phyloP scores from a whole-genome alignment of 2,888 invertebrate genomes.

The Drosophila phalerata region DNA sequence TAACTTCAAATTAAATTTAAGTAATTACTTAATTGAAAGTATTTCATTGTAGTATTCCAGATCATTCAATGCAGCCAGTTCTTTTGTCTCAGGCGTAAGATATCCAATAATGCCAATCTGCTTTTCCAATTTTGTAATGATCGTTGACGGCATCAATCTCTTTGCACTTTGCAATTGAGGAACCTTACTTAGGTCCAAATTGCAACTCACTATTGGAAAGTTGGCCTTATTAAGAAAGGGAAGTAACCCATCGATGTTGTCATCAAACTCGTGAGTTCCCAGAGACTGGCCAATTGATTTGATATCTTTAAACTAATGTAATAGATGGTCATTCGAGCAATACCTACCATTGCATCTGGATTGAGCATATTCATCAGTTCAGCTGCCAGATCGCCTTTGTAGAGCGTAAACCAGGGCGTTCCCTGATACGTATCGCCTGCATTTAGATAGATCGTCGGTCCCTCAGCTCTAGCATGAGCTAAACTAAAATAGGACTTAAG shows the following conservation, averaged over 20 bases:
- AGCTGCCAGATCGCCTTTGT: conserved; percentile 91
- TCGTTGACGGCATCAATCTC: background rate
- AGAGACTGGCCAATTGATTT: background rate
- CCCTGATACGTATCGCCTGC: conserved; percentile 96
- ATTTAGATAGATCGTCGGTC: conserved; percentile 89
- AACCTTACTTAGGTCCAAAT: conserved; percentile 8
- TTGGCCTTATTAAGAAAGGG: conserved; percentile 12
- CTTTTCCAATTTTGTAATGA: conserved; percentile 6
- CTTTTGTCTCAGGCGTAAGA: conserved; percentile 3
- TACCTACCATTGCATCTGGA: conserved; percentile 93
- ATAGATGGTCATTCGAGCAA: background rate
- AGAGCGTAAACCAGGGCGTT: conserved; percentile 92
- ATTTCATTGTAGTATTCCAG: conserved; percentile 7
- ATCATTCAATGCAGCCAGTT: background rate
- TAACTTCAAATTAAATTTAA: background rate
- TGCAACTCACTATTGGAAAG: conserved; percentile 18
- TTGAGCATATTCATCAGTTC: conserved; percentile 90
- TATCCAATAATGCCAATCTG: conserved; percentile 21
- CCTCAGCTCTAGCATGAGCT: conserved; percentile 13
- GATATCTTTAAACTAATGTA: background rate
- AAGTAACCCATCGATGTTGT: conserved; percentile 7
- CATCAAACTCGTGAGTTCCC: conserved; percentile 22
- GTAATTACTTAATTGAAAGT: conserved; percentile 12
- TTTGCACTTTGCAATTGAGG: conserved; percentile 3
- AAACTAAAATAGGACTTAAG: conserved; percentile 26